Base-by-base conservation (phyloP, 2,797 vertebrate species). In the Botia kubotai region DNA sequence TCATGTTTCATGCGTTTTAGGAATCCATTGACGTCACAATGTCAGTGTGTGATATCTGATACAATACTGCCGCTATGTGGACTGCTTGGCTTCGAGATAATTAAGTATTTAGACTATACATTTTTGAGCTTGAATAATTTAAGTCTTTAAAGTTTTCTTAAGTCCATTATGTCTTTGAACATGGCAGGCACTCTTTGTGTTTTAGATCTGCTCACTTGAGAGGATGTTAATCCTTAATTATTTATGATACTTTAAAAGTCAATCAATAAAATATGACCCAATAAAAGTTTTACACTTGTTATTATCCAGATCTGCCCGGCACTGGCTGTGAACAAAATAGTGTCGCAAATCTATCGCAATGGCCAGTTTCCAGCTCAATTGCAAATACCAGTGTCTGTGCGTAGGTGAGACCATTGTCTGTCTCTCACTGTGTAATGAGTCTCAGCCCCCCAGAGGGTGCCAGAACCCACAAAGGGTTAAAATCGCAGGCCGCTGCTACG, bases 351-450 rank as follows among this genome's bases (percentile, higher is more conserved):
- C 80, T 99, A 98, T 89, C 92, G 91, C 76, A 99, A 96, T 0
- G 98, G 98, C 1, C 95, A 99, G 91, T 36, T 99, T 99, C 91
- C 95, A 96, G 89, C 97, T 97, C 88, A 99, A 93, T 89, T 99
- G 98, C 92, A 98, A 96, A 87, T 99, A 96, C 92, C 96, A 97
- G 89, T 99, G 98, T 82, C 95, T 97, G 0, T 99, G 98, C 82
- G 93, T 99, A 74, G 96, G 96, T 0, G 98, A 97, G 0, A 95
- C 94, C 0, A 96, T 99, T 77, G 98, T 97, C 80, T 99, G 98
- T 58, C 92, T 97, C 50, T 90, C 94, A 0, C 91, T 95, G 82
- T 99, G 98, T 92, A 91, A 92, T 2, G 94, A 95, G 63, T 95
- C 89, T 3, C 94, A 95, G 23, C 98, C 97, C 7, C 98, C 98